Base-by-base conservation (phyloP, 2,888 invertebrate species). In the Dynastes tityus region DNA sequence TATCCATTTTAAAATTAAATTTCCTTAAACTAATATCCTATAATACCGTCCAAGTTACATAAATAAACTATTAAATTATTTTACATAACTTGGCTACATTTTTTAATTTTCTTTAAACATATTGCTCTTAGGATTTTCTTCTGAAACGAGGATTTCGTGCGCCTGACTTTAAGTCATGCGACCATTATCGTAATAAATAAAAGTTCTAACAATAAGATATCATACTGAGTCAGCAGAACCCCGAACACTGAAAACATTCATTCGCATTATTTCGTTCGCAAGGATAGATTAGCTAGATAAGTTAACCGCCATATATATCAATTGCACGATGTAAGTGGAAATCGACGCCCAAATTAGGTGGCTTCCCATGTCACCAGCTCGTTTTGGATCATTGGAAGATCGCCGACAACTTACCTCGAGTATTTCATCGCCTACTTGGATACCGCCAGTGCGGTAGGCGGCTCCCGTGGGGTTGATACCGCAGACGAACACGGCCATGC, bases 401-500 rank as follows among this genome's bases (percentile, higher is more conserved):
- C 4, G 2, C 22, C 13, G 16, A 55, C n/a, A n/a, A 82, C 85
- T 88, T 84, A 97, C 97, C 94, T 98, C 98, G 53, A 98, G 90
- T 82, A 99, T 94, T 89, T 99, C 98, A 88, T 99, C 99, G 1
- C 98, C 98, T 22, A 98, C 93, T 87, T 94, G 92, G 51, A 99
- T 92, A 6, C 94, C 93, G 5, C 93, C 93, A 4, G 93, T 91
- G 83, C 92, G 92, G 80, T 91, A 93, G 2, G 97, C 95, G 0
- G 94, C 91, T 13, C 98, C 98, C 2, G 94, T 94, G 0, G 97
- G 96, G 88, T 98, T 95, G 76, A 99, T 91, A n/a, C 98, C 98
- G 83, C 97, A 98, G 40, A 99, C 94, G 89, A 98, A 98, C 79
- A 98, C 98, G 37, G 97, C 97, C 98, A 98, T 98, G 86, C 95